phyloP scores from a whole-genome alignment of 2,888 invertebrate genomes.

The Dryobota labecula region DNA sequence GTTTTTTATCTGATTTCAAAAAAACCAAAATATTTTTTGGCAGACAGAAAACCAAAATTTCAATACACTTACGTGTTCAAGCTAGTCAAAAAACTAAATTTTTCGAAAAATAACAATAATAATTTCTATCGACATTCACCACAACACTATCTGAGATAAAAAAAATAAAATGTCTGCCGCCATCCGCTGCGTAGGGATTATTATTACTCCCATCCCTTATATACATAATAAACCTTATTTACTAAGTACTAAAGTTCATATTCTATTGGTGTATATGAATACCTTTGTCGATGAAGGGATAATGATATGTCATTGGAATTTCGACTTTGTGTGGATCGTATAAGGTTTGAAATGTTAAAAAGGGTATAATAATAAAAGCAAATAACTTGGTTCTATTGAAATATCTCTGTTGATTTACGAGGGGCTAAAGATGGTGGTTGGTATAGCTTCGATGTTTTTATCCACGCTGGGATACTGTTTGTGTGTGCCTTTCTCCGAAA shows the following conservation, averaged over 20 bases:
- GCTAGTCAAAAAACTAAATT: not conserved
- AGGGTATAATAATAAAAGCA: constrained; percentile 43
- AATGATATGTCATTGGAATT: constrained; percentile 17
- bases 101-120: constrained; percentile 49
- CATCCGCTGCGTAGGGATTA: constrained; percentile 65
- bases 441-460: constrained; percentile 58
- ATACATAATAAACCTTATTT: constrained; percentile 63
- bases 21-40: too few relatives aligned
- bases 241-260: constrained; percentile 63
- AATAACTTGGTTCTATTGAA: constrained; percentile 52
- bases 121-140: constrained; percentile 66
- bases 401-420: constrained; percentile 68
- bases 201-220: constrained; percentile 63
- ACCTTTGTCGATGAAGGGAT: constrained; percentile 57
- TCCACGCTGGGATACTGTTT: constrained; percentile 31
- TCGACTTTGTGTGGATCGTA: accelerated
- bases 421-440: constrained; percentile 66
- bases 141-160: constrained; percentile 72
- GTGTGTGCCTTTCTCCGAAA: constrained; percentile 57
- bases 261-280: constrained; percentile 63
- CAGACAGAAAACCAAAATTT: not conserved
- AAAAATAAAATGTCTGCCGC: constrained; percentile 84
- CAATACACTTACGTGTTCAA: not conserved
- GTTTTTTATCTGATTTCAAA: too few relatives aligned
- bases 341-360: constrained; percentile 37